These are phyloP conservation scores for Perizoma flavofasciatum DNA, from an alignment of 2,888 invertebrate species.

Conservation along the genomic window DNA sequence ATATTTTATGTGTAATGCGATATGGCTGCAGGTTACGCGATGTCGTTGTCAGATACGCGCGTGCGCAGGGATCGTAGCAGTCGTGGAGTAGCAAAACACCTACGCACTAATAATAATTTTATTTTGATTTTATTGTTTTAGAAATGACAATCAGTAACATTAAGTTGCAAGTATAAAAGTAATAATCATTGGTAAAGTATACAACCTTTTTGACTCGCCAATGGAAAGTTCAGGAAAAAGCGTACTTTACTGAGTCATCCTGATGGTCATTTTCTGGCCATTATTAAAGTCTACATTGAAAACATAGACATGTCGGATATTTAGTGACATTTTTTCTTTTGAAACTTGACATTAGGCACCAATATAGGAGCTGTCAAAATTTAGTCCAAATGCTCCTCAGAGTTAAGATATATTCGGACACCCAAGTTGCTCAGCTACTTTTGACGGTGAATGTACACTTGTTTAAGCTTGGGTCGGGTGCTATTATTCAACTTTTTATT, in stretches of 20 bases:
- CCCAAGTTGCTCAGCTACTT: slow-evolving; percentile 21
- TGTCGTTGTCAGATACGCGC: slow-evolving; percentile 67
- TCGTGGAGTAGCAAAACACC: slow-evolving; percentile 1
- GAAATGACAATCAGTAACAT: background rate
- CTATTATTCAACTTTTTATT: slow-evolving; percentile 80
- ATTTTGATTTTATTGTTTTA: background rate
- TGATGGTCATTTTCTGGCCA: too few relatives aligned
- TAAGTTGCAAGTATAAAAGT: too few relatives aligned
- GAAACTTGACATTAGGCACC: too few relatives aligned
- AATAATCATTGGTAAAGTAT: too few relatives aligned
- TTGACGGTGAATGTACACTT: slow-evolving; percentile 23
- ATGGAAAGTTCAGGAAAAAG: too few relatives aligned
- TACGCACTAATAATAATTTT: background rate
- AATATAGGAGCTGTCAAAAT: too few relatives aligned
- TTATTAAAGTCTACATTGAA: too few relatives aligned
- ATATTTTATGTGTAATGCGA: slow-evolving; percentile 82
- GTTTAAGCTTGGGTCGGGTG: slow-evolving; percentile 50
- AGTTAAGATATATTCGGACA: background rate
- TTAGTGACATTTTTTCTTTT: too few relatives aligned
- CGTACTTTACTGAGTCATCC: too few relatives aligned
- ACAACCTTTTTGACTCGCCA: too few relatives aligned
- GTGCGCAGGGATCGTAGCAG: slow-evolving; percentile 37
- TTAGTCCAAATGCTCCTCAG: background rate
- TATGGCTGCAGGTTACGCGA: slow-evolving; percentile 69
- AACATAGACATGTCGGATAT: too few relatives aligned